A percentile compares a stretch with the other conserved stretches of the same genome.
These are phyloP conservation scores for Marasmarcha lunaedactyla DNA, from an alignment of 2,888 invertebrate genomes.

Conservation along the genomic window DNA sequence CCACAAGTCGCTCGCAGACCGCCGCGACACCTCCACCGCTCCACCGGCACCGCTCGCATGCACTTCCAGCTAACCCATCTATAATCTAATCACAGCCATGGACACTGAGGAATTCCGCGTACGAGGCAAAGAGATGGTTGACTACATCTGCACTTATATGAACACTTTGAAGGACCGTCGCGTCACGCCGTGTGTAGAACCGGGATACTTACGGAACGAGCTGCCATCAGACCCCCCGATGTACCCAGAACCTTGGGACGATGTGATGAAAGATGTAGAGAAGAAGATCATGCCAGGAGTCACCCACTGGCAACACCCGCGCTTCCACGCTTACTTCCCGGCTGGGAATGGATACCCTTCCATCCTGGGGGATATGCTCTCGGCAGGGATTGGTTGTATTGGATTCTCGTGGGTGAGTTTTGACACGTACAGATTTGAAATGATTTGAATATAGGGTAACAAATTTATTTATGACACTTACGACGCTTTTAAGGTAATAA, in stretches of 20 bases:
- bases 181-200: conserved; percentile 91
- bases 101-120: conserved; percentile 88
- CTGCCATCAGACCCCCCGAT: conserved; percentile 86
- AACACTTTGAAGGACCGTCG: conserved; percentile 81
- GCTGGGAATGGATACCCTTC: conserved; percentile 97
- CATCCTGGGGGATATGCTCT: conserved; percentile 96
- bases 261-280: conserved; percentile 91
- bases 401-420: conserved; percentile 98
- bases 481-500: too few species aligned
- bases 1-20: conserved; percentile 55
- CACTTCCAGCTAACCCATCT: conserved; percentile 13
- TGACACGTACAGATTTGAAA: too few species aligned
- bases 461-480: too few species aligned
- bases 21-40: conserved; percentile 49
- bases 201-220: conserved; percentile 86
- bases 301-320: conserved; percentile 99
- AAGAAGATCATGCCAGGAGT: conserved; percentile 94
- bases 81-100: too few species aligned
- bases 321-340: conserved; percentile 99
- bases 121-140: conserved; percentile 94
- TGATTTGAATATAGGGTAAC: too few species aligned
- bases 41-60: conserved; percentile 16
- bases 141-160: conserved; percentile 93
- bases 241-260: conserved; percentile 87
- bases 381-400: conserved; percentile 95